Conservation (phyloP, 2,113 vertebrate species). For the Hirundichthys speculiger region DNA sequence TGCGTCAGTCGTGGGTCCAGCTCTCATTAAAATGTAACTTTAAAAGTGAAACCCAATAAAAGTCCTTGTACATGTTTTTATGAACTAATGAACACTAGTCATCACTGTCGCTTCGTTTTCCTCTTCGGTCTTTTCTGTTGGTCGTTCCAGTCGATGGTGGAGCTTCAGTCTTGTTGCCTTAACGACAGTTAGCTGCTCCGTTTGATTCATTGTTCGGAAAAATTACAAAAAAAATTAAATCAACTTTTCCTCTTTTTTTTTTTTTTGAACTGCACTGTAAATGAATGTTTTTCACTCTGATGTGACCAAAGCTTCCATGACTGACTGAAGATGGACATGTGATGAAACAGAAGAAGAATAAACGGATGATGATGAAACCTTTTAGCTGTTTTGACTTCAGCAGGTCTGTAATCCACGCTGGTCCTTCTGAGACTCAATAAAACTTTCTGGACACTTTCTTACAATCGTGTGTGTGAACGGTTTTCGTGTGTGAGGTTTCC, state of each 20-base stretch:
- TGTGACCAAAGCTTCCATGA: conserved; percentile 74
- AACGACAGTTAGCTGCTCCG: conserved; percentile 82
- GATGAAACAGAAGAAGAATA: conserved; percentile 26
- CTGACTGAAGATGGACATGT: conserved; percentile 42
- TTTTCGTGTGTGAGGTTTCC: conserved; percentile 5
- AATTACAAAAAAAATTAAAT: conserved; percentile 68
- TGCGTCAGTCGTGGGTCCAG: conserved; percentile 21
- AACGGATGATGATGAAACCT: conserved; percentile 27
- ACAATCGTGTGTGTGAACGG: conserved; percentile 19
- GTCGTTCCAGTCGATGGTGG: conserved; percentile 79
- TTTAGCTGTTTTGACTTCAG: conserved; percentile 46
- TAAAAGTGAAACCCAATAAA: conserved; percentile 20
- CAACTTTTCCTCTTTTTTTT: conserved; percentile 21
- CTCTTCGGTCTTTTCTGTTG: conserved; percentile 41
- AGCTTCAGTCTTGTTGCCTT: conserved; percentile 92
- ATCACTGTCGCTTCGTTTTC: conserved; percentile 41
- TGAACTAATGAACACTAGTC: conserved; percentile 73
- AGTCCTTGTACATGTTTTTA: conserved; percentile 65
- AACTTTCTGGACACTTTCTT: conserved; percentile 51
- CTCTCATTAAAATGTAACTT: conserved; percentile 56
- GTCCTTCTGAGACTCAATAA: conserved; percentile 54
- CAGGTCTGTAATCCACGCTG: conserved; percentile 52
- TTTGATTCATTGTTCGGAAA: conserved; percentile 80
- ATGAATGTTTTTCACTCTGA: conserved; percentile 70
- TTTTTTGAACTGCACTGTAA: conserved; percentile 62